Base-by-base conservation (phyloP, 2,888 invertebrate species). In the Pyrrhia umbra region DNA sequence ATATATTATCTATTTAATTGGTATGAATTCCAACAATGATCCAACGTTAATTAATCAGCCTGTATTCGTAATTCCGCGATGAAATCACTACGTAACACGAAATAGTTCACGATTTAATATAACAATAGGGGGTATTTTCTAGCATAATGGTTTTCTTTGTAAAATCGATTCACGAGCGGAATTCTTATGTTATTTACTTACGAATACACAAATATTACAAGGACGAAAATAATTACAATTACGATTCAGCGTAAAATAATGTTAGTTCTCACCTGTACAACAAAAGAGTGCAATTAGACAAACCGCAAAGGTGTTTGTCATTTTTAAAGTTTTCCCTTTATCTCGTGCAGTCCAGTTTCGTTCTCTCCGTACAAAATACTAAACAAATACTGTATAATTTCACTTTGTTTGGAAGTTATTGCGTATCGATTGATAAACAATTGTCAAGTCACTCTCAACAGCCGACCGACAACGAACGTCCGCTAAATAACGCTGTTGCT, bases 301-400 rank as follows among this genome's bases (percentile, higher is more conserved):
- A 93, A 94, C 91, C 87, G 85, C 88, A 55, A 89, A 75, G 58
- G 90, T 85, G 91, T 93, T 95, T 86, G 92, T 87, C 94, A 95
- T 95, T 82, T 82, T 91, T 62, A 34, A 65, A 81, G 80, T 10
- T 71, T 74, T 69, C 64, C 72, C 80, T 80, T 85, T 83, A 84
- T 79, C 68, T 72, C 49, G 75, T 68, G 74, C 66, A 64, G 77
- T 87, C 85, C 84, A 83, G 82, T 84, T 88, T 86, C 75, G 79
- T 81, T 80, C 77, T 77, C 77, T 67, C 80, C 84, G 66, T 73
- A 68, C 73, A 79, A 83, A 84, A 83, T 84, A 88, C 83, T 88
- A 87, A 87, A 84, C 78, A 86, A 89, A 84, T 77, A 91, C 87
- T 82, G 77, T 75, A 82, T 72, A 91, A 90, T 90, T 92, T 92